Evolutionary conservation across 2,888 invertebrate species (phyloP).

Genomic region (Colletes collaris): DNA sequence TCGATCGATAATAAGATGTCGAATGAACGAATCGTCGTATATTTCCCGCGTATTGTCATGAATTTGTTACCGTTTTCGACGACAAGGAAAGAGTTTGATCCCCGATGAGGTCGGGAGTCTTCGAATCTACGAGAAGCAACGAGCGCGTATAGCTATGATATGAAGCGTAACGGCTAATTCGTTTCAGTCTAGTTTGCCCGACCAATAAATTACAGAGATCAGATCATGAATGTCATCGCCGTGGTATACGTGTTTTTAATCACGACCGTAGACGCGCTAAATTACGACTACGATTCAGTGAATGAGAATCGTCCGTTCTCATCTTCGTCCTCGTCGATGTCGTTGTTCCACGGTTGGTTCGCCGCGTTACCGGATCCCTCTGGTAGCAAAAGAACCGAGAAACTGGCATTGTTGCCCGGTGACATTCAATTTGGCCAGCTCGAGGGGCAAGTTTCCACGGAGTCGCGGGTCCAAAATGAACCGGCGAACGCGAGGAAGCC

Average conservation of each 20-base stretch:
- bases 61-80: not conserved
- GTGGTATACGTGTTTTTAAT: constrained; percentile 24
- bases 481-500: not conserved
- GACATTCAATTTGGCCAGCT: not conserved
- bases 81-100: constrained; percentile 3
- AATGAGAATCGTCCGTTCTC: constrained; percentile 17
- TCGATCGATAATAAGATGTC: constrained; percentile 10
- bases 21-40: not conserved
- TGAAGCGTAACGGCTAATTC: not conserved
- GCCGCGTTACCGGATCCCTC: not conserved
- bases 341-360: constrained; percentile 9
- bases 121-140: too few species aligned
- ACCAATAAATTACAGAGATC: constrained; percentile 6
- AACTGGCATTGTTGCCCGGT: not conserved
- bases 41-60: not conserved
- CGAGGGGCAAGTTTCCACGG: not conserved
- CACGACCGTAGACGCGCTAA: constrained; percentile 9
- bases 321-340: constrained; percentile 13
- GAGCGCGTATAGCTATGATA: constrained; percentile 6
- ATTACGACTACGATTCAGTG: constrained; percentile 27
- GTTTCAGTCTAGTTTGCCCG: not conserved
- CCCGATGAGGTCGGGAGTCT: constrained; percentile 5
- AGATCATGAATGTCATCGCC: constrained; percentile 38
- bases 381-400: not conserved
- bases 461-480: not conserved